phyloP scores from a whole-genome alignment of 2,888 invertebrate genomes.

The Pristionchus fissidentatus region DNA sequence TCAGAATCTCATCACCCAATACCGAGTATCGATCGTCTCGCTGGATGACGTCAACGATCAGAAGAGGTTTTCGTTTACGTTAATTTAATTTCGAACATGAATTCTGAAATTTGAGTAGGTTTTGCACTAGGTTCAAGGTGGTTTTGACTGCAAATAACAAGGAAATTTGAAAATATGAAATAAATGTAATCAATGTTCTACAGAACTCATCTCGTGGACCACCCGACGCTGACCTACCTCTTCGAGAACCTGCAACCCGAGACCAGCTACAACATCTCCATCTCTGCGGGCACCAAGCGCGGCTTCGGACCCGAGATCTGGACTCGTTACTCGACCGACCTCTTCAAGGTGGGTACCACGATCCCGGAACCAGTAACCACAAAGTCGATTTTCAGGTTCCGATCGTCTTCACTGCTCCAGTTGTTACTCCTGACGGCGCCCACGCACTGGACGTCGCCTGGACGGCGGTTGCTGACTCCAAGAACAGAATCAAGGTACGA shows the following conservation, averaged over 20 bases:
- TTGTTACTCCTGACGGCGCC: slow-evolving; percentile 73
- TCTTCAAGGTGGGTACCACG: slow-evolving; percentile 58
- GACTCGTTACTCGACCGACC: slow-evolving; percentile 72
- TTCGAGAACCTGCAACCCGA: slow-evolving; percentile 74
- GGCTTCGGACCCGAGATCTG: slow-evolving; percentile 75
- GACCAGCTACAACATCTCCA: slow-evolving; percentile 74
- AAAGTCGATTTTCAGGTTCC: neutral
- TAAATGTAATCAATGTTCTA: too few relatives aligned
- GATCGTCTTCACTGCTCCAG: slow-evolving; percentile 53
- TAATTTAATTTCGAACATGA: too few relatives aligned
- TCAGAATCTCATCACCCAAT: slow-evolving; percentile 71
- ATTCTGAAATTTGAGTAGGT: too few relatives aligned
- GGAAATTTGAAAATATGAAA: too few relatives aligned
- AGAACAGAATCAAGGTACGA: slow-evolving; percentile 65
- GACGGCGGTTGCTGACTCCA: slow-evolving; percentile 70
- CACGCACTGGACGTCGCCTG: slow-evolving; percentile 73
- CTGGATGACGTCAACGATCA: slow-evolving; percentile 68
- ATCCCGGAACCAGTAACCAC: neutral
- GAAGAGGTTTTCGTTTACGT: neutral
- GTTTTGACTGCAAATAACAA: too few relatives aligned
- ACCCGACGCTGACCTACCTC: slow-evolving; percentile 70
- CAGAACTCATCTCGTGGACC: slow-evolving; percentile 64
- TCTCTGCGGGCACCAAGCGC: slow-evolving; percentile 68
- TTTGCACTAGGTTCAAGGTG: too few relatives aligned
- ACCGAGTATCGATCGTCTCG: slow-evolving; percentile 69